Base-by-base conservation (phyloP, 2,113 vertebrate species). In the Pionites leucogaster region DNA sequence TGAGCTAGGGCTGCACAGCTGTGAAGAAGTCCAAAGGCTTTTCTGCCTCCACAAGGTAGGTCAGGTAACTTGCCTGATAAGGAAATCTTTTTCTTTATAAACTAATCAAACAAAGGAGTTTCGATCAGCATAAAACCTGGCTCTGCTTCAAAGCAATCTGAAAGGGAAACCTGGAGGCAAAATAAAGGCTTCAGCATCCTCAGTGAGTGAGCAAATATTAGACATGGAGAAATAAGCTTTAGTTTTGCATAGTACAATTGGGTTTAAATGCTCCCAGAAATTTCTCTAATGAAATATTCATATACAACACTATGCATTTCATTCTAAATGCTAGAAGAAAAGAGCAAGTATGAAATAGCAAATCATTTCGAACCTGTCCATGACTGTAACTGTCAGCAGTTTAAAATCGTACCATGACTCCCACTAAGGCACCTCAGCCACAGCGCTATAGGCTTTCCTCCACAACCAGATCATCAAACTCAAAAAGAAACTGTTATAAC, bases 311-410 rank as follows among this genome's bases (percentile, higher is more conserved):
- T 25, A 53, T 4, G 23, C 39, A n/a, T 37, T 75, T 68, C 39
- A 64, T 64, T 44, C 16, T 65, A 75, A 76, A 71, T 25, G 44
- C n/a, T 85, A 60, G 25, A 69, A 52, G 7, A 28, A 75, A 76
- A 89, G 22, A 67, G 28, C 44, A 78, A 60, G 46, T 42, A 35
- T 29, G 33, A 75, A 88, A 41, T 13, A 37, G 27, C 39, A 79
- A 83, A 57, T 68, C 31, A 53, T 91, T 93, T 74, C 28, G 52
- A 35, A 52, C 24, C 63, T 50, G 42, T 69, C 31, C 37, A 57
- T 69, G 2, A 44, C 9, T 44, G 9, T 44, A 63, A 49, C 29
- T 25, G 4, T 39, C 1, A 0, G 11, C 13, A 44, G 39, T 42
- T 84, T 42, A 69, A 75, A 87, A 53, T 1, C n/a, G 25, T 46